These are phyloP conservation scores for Euwallacea fornicatus DNA, from an alignment of 1,140 invertebrate genomes.

Conservation along the genomic window DNA sequence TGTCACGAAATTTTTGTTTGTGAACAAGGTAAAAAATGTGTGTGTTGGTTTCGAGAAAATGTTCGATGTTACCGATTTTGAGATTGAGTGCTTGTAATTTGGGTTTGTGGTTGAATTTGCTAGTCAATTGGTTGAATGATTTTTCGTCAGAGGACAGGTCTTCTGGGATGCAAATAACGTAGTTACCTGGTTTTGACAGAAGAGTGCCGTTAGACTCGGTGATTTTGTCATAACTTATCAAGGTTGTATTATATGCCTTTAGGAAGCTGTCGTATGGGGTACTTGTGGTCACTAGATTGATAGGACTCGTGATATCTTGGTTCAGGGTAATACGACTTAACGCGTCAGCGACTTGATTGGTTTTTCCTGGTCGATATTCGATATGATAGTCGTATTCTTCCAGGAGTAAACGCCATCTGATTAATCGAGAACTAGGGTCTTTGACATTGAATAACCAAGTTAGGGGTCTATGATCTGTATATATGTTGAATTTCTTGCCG, in stretches of 20 bases:
- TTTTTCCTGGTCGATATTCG: slow-evolving; percentile 28
- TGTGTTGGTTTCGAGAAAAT: background rate
- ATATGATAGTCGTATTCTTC: slow-evolving; percentile 26
- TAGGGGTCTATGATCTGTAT: slow-evolving; percentile 38
- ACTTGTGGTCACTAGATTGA: background rate
- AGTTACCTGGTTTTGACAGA: background rate
- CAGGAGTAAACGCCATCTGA: slow-evolving; percentile 52
- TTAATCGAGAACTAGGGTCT: slow-evolving; percentile 52
- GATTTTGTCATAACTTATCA: background rate
- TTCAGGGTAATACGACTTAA: background rate
- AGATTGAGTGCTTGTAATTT: slow-evolving; percentile 4
- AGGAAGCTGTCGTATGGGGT: background rate
- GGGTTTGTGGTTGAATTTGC: slow-evolving; percentile 5
- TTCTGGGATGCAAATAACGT: background rate
- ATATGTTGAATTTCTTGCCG: slow-evolving; percentile 47
- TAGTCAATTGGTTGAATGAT: background rate
- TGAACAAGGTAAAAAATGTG: background rate
- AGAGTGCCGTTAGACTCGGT: background rate
- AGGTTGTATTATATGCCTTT: background rate
- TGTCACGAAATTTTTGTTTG: background rate
- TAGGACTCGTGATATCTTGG: background rate
- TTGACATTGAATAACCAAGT: slow-evolving; percentile 50
- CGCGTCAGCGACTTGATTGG: slow-evolving; percentile 10
- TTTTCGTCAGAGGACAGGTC: background rate
- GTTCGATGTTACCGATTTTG: background rate